Conservation (phyloP, 2,113 vertebrate genomes). For the Rhabdomys dilectus region DNA sequence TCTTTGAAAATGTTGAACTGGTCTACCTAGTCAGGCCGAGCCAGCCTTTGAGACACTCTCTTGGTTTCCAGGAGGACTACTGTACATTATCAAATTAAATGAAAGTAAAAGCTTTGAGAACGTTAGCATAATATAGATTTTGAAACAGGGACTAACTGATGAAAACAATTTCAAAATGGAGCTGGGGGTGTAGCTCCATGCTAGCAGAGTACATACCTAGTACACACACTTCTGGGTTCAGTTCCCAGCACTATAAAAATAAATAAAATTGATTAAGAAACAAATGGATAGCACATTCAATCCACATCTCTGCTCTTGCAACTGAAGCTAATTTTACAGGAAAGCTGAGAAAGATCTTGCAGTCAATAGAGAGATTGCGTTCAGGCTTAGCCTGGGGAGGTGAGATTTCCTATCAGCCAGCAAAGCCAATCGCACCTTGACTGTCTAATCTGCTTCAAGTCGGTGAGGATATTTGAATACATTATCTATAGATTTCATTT, state of each 20-base stretch:
- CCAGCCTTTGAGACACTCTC: background rate
- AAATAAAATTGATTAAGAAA: background rate
- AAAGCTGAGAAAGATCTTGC: background rate
- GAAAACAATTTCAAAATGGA: slow-evolving; percentile 1
- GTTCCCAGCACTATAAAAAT: background rate
- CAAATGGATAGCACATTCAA: background rate
- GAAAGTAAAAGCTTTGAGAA: background rate
- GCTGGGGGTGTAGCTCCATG: background rate
- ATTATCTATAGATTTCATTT: background rate
- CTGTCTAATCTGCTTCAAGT: background rate
- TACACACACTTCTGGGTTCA: rapidly evolving
- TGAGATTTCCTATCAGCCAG: background rate
- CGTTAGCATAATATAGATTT: background rate
- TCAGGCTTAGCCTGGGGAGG: rapidly evolving
- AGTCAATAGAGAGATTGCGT: too few species aligned
- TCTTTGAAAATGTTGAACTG: background rate
- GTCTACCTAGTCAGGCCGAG: background rate
- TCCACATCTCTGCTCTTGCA: background rate
- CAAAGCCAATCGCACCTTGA: background rate
- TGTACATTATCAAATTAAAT: slow-evolving; percentile 34
- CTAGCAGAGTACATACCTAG: background rate
- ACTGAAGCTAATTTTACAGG: background rate
- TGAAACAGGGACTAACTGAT: background rate
- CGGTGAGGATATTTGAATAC: background rate
- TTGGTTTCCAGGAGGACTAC: slow-evolving; percentile 36